Evolutionary conservation across 2,888 invertebrate species (phyloP).

Genomic region (Himalopsyche anomala): DNA sequence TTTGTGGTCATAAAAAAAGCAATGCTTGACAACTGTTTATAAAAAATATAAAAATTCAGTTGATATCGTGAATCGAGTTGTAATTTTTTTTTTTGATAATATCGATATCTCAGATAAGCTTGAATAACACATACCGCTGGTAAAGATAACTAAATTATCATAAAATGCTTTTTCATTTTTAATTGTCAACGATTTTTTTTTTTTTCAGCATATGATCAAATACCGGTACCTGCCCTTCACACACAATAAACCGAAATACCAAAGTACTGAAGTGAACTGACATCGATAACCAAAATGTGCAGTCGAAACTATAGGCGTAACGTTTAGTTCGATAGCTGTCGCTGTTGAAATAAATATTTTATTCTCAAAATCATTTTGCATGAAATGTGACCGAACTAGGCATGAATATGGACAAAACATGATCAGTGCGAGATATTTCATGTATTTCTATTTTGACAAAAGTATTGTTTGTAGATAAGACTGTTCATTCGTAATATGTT

Average conservation of each 20-base stretch:
- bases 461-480: constrained; percentile 37
- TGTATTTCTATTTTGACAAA: constrained; percentile 43
- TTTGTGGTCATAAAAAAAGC: no score
- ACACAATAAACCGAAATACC: constrained; percentile 97
- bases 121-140: no score
- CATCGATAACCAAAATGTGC: constrained; percentile 63
- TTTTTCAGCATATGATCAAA: constrained; percentile 98
- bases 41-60: no score
- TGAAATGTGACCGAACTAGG: constrained; percentile 38
- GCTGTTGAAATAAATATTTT: constrained; percentile 33
- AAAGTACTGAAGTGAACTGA: constrained; percentile 78
- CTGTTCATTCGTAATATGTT: constrained; percentile 3
- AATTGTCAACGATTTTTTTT: constrained; percentile 64
- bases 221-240: constrained; percentile 99
- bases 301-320: constrained; percentile 59
- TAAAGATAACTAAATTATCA: no score
- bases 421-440: constrained; percentile 37
- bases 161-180: no score
- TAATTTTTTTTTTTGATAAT: no score
- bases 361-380: constrained; percentile 42
- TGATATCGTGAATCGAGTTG: no score
- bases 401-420: constrained; percentile 42
- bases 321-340: constrained; percentile 31
- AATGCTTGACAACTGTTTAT: no score
- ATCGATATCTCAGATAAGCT: no score